Base-by-base conservation (phyloP, 1,140 invertebrate species). In the Copidosoma floridanum region DNA sequence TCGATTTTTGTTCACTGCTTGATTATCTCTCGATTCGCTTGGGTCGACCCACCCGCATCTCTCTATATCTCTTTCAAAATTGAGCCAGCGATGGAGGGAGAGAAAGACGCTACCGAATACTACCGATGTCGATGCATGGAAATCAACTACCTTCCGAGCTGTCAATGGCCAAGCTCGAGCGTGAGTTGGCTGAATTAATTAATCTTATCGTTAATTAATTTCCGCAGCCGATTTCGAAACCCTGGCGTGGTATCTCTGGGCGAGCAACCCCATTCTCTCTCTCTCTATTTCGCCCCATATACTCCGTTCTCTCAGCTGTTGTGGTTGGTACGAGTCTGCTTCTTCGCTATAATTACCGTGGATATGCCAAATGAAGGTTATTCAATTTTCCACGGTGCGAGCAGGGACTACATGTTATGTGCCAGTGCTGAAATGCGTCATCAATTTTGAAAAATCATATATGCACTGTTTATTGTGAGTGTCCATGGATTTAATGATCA, bases 141-240 rank as follows among this genome's bases (percentile, higher is more conserved):
- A 50, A 57, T 57, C 14, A 10, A 27, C 16, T 38, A 38, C 37
- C 55, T 57, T 46, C 2, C 1, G 18, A 47, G 20, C 38, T 14
- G 1, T 21, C 11, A n/a, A 43, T 23, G 38, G 38, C 59, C 37
- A 50, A 57, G 44, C 57, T 44, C 59, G 57, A 55, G 63, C 65
- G 61, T 41, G 66, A 63, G 47, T 53, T 63, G 32, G 26, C 56
- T 32, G 58, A 61, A 61, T 58, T 71, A 71, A 78, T 78, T 76
- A 78, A 75, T 77, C 70, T 74, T 76, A 76, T 73, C 69, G 65
- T 64, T 73, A 72, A 77, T 77, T 76, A 75, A 77, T 76, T 77
- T 73, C 66, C 58, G 59, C 61, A 56, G 61, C 40, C 46, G 50
- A 67, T 70, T 70, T 61, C 54, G 38, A 55, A 52, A 27, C 43